Evolutionary conservation across 2,888 invertebrate species (phyloP), one percentile per base, ranked within the genome.

Genomic region (Micropterix aruncella): DNA sequence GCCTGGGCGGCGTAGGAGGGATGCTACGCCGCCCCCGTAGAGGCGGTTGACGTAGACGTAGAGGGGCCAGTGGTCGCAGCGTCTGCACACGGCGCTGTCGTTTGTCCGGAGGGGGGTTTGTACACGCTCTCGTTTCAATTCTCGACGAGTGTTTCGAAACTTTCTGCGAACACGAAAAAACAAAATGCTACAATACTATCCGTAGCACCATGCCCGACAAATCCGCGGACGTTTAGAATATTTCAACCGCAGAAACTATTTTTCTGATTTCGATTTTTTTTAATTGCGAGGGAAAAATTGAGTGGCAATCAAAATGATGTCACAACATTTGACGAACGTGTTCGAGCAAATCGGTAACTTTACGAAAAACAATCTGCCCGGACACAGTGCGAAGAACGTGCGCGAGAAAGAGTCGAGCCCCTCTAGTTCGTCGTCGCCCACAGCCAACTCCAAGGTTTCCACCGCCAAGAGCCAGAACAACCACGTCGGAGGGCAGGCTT

Each of bases 321-420:
- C 70, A 27, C 70, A 70, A 55, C 70, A 71, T 47, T 52, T 71
- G 46, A 62, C 67, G 44, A 70, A 60, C 51, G 69, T 71, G 66
- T 70, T 71, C 54, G 71, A 71, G 55, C 70, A 70, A 54, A 60
- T 71, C 47, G 70, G 70, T 12, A 71, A 71, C 58, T 70, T 70
- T 44, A 71, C 70, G 1, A 71, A 71, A 56, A 71, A 68, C 56
- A 71, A 70, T 51, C 53, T 70, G 52, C 62, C 65, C 2, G 44
- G 48, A 2, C 60, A 64, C 19, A 69, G 63, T 48, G 65, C 58
- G 43, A 68, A 68, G 52, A 49, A 61, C 47, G 58, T 61, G 54
- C 67, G 66, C 52, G 69, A 67, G 52, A 68, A 63, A 47, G 66
- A 69, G 44, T 64, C 60, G 50, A 66, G 67, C 48, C 51, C 59